These are phyloP conservation scores for Tricholaema leucomelas DNA, from an alignment of 2,113 vertebrate genomes.

Conservation along the genomic window DNA sequence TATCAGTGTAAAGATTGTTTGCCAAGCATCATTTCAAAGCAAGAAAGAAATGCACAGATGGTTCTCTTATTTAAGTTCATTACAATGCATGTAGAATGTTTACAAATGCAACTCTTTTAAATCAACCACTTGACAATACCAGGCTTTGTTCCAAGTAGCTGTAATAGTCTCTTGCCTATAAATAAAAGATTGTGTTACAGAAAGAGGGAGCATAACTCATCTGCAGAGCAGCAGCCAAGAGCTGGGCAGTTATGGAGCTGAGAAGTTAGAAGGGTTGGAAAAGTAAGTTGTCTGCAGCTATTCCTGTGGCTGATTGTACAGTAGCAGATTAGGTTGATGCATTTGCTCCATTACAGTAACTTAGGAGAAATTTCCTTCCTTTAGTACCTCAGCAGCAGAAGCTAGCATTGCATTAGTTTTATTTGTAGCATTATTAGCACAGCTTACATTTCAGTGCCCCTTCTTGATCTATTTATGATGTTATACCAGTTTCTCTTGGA, in stretches of 20 bases:
- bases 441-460: background rate
- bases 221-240: slow-evolving; percentile 5
- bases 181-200: slow-evolving; percentile 24
- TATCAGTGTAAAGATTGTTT: slow-evolving; percentile 48
- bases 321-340: slow-evolving; percentile 33
- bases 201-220: slow-evolving; percentile 38
- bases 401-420: slow-evolving; percentile 28
- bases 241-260: background rate
- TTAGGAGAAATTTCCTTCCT: slow-evolving; percentile 1
- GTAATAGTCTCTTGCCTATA: slow-evolving; percentile 31
- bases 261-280: background rate
- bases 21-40: slow-evolving; percentile 21
- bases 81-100: slow-evolving; percentile 61
- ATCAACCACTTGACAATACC: slow-evolving; percentile 50
- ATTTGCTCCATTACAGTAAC: slow-evolving; percentile 14
- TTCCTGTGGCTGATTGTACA: slow-evolving; percentile 12
- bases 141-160: slow-evolving; percentile 51
- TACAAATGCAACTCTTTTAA: slow-evolving; percentile 64
- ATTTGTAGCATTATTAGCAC: slow-evolving; percentile 33
- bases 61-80: slow-evolving; percentile 59
- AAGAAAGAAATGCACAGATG: slow-evolving; percentile 46
- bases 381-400: slow-evolving; percentile 11
- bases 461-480: background rate
- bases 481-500: background rate
- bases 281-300: slow-evolving; percentile 17